These are phyloP conservation scores for Tupiocoris notatus DNA, from an alignment of 2,888 invertebrate species.

Conservation along the genomic window DNA sequence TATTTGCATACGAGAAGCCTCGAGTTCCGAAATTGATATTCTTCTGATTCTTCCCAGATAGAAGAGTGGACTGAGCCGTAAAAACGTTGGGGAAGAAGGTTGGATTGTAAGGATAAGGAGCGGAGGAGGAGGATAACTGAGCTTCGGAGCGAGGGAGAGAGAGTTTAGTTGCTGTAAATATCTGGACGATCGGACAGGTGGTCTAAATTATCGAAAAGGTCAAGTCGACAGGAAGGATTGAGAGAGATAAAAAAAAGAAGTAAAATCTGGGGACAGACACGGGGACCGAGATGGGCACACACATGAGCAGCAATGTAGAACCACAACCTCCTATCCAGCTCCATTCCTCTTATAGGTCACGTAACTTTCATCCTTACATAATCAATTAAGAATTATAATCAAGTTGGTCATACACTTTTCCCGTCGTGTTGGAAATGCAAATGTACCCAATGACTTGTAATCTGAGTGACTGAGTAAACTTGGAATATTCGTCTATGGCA, in stretches of 20 bases:
- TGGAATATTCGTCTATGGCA: too few relatives aligned
- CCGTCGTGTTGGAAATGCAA: too few relatives aligned
- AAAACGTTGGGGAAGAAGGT: neutral
- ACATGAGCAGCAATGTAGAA: neutral
- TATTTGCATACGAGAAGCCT: conserved; percentile 38
- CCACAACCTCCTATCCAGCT: neutral
- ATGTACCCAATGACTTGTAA: too few relatives aligned
- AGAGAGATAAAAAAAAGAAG: conserved; percentile 12
- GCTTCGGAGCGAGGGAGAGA: conserved; percentile 1
- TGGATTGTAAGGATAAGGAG: neutral
- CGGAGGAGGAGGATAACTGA: neutral
- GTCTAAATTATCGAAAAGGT: conserved; percentile 42
- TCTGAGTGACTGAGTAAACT: too few relatives aligned
- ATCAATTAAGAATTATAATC: neutral
- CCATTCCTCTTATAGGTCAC: neutral
- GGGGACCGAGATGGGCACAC: neutral
- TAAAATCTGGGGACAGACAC: conserved; percentile 13
- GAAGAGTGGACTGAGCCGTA: neutral
- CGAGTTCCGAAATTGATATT: conserved; percentile 36
- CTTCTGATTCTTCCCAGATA: conserved; percentile 36
- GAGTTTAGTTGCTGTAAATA: conserved; percentile 41
- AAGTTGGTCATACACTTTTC: too few relatives aligned
- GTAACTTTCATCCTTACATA: neutral
- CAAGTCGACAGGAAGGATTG: conserved; percentile 24
- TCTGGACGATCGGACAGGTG: conserved; percentile 33